Evolutionary conservation across 2,113 vertebrate genomes (phyloP).

Genomic region (Pampusana beccarii): DNA sequence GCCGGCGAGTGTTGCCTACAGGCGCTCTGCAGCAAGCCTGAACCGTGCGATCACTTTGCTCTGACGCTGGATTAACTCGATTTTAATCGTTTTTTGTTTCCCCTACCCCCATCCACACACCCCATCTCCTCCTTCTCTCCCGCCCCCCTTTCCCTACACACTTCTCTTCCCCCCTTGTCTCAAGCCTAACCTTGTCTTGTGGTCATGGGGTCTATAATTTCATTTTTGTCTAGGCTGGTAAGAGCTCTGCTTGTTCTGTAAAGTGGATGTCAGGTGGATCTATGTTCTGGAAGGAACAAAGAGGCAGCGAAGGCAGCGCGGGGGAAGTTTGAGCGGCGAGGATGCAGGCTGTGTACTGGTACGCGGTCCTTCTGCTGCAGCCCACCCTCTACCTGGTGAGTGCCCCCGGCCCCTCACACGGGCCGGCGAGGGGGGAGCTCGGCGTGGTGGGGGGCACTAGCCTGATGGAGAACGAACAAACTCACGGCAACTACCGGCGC

Average conservation of each 20-base stretch:
- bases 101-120: background rate
- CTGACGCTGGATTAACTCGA: conserved; percentile 79
- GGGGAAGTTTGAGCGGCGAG: conserved; percentile 92
- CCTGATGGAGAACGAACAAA: background rate
- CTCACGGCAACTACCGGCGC: background rate
- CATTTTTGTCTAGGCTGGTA: conserved; percentile 85
- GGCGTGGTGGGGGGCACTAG: background rate
- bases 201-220: conserved; percentile 89
- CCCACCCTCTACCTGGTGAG: conserved; percentile 93
- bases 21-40: conserved; percentile 13
- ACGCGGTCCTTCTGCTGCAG: conserved; percentile 91
- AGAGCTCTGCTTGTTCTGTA: conserved; percentile 82
- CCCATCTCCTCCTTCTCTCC: conserved; percentile 34
- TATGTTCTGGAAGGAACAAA: conserved; percentile 89
- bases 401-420: background rate
- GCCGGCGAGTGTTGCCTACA: background rate
- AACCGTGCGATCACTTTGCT: conserved; percentile 53
- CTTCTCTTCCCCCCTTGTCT: conserved; percentile 47
- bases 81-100: conserved; percentile 66
- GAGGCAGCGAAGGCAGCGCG: conserved; percentile 82
- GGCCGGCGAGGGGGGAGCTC: background rate
- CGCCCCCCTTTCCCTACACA: background rate
- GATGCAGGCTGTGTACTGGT: conserved; percentile 93
- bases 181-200: conserved; percentile 79
- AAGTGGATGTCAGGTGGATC: conserved; percentile 91